Evolutionary conservation across 2,888 invertebrate species (phyloP), one percentile per base, ranked within the genome.

Genomic region (Drosophila subsilvestris): DNA sequence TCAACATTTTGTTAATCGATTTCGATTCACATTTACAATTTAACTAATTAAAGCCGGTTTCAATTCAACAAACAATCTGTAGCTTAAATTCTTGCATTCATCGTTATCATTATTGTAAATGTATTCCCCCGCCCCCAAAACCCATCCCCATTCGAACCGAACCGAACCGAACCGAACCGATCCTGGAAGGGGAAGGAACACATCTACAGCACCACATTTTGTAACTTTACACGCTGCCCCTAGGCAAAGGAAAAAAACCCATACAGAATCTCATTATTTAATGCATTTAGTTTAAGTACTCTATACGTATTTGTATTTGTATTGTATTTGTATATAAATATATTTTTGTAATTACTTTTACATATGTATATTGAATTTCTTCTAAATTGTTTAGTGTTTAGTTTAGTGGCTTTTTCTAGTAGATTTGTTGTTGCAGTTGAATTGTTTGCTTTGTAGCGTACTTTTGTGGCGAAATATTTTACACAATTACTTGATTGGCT

Each of bases 401-500:
- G 25, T 32, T 49, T 50, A 50, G 54, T 73, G 50, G 42, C 42
- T 72, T 51, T 51, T 32, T 56, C 45, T 62, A 59, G 61, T 72
- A 54, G 50, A 57, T 63, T 22, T 55, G 12, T 22, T 55, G 12
- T 49, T 59, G 63, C 65, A 67, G 60, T 54, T 70, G 50, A 49
- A 50, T 58, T 50, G 51, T 12, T 50, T 54, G 44, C 14, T 56
- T 27, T 25, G 45, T 69, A 54, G 69, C 68, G 27, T 69, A 54
- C 59, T 62, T 25, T 70, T 76, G 56, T 82, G 75, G 74, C 80
- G 80, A 86, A 83, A 83, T 84, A 86, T 88, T 75, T 75, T 88
- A 85, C 89, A 88, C 81, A 88, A 72, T 84, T 84, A 80, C 74
- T 80, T 76, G 80, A 80, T 88, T 84, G 88, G 83, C 88, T 83